A percentile compares a stretch with the other conserved stretches of the same genome.
Evolutionary conservation across 2,113 vertebrate species (phyloP).

Genomic region (Aptenodytes forsteri): DNA sequence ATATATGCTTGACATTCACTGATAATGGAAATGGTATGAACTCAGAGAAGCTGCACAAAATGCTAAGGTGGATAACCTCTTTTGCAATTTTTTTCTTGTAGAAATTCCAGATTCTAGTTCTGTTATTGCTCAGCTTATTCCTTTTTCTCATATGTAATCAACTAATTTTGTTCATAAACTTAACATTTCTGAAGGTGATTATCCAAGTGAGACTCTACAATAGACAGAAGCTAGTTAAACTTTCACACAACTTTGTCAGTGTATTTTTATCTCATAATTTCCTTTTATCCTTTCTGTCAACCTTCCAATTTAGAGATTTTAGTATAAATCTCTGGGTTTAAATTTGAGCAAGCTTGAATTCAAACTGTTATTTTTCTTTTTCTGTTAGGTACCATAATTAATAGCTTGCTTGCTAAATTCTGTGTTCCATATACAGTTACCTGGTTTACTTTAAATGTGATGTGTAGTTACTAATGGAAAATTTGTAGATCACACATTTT

Average conservation of each 20-base stretch:
- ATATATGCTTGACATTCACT: constrained; percentile 87
- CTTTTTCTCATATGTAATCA: accelerated
- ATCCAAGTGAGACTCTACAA: not conserved
- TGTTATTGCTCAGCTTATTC: not conserved
- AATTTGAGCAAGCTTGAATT: not conserved
- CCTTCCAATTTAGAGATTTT: not conserved
- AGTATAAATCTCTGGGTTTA: not conserved
- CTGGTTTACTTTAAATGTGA: not conserved
- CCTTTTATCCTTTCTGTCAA: not conserved
- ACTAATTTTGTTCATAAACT: not conserved
- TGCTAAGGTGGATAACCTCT: constrained; percentile 86
- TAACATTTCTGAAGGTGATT: not conserved
- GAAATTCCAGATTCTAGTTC: not conserved
- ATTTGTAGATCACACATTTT: not conserved
- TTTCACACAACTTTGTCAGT: not conserved
- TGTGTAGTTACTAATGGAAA: not conserved
- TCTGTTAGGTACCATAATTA: not conserved
- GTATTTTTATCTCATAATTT: not conserved
- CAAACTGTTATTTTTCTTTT: not conserved
- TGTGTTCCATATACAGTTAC: not conserved
- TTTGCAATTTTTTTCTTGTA: not conserved
- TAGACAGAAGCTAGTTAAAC: not conserved
- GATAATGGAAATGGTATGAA: constrained; percentile 93
- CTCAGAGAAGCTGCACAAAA: constrained; percentile 87
- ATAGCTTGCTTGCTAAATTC: not conserved